phyloP scores from a whole-genome alignment of 35 echinoderm and acorn worm genomes.

The Apostichopus japonicus region DNA sequence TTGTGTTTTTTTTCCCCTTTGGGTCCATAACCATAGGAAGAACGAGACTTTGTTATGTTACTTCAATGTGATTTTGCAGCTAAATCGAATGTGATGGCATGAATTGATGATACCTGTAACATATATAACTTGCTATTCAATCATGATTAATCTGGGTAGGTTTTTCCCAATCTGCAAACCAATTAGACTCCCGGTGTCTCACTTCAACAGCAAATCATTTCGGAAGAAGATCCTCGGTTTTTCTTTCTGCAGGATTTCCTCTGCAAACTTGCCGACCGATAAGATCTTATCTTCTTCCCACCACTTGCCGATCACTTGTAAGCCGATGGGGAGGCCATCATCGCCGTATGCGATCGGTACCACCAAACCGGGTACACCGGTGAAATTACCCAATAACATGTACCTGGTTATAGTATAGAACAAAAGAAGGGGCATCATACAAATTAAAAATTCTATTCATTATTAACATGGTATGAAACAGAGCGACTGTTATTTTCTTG shows the following conservation, averaged over 20 bases:
- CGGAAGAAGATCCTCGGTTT: conserved; percentile 38
- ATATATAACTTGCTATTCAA: too few species aligned
- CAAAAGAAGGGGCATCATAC: background rate
- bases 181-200: background rate
- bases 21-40: too few species aligned
- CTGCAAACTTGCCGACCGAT: conserved; percentile 60
- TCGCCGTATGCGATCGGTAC: conserved; percentile 80
- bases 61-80: too few species aligned
- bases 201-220: conserved; percentile 29
- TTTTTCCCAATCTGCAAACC: too few species aligned
- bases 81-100: too few species aligned
- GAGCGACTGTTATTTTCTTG: too few species aligned
- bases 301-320: conserved; percentile 92
- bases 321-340: conserved; percentile 75
- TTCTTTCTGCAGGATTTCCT: conserved; percentile 59
- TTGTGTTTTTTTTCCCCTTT: too few species aligned
- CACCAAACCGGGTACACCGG: conserved; percentile 69
- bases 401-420: conserved; percentile 53
- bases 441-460: background rate
- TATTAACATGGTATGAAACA: too few species aligned
- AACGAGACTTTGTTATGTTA: too few species aligned
- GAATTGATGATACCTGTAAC: too few species aligned
- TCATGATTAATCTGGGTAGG: too few species aligned
- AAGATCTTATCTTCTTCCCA: conserved; percentile 82
- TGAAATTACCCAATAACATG: conserved; percentile 73